Percentiles rank a stretch among this genome's conserved stretches.
Conservation (phyloP, 2,888 invertebrate genomes). For the Belgica antarctica region DNA sequence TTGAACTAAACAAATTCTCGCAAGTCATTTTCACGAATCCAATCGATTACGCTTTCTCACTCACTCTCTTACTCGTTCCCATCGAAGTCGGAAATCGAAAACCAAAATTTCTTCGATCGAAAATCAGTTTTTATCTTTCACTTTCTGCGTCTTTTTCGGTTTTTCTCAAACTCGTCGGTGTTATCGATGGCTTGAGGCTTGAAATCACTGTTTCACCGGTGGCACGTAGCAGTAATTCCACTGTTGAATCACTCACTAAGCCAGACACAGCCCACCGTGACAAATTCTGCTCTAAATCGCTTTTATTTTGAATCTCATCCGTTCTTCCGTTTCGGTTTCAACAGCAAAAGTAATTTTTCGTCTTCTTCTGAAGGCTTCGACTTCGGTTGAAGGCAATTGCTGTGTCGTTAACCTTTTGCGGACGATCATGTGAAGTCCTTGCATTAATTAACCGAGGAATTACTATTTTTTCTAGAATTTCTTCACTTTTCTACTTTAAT, state of each 20-base stretch:
- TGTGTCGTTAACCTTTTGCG: background rate
- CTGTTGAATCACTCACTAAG: background rate
- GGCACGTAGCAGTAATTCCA: background rate
- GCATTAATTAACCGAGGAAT: background rate
- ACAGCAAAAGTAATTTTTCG: conserved; percentile 19
- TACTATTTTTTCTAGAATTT: background rate
- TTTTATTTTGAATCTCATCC: conserved; percentile 14
- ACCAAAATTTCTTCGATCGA: background rate
- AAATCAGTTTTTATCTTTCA: background rate
- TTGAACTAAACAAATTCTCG: conserved; percentile 27
- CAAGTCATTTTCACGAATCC: conserved; percentile 19
- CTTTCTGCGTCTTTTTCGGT: background rate
- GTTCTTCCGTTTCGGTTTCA: conserved; percentile 29
- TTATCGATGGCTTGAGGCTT: conserved; percentile 7
- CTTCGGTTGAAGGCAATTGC: too few species aligned
- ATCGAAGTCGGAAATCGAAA: conserved; percentile 22
- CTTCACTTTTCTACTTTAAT: background rate
- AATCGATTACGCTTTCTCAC: conserved; percentile 12
- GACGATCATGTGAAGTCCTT: background rate
- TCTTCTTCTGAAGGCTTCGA: background rate
- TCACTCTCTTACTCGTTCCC: conserved; percentile 6
- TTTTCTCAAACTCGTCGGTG: background rate
- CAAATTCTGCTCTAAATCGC: background rate
- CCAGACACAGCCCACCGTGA: conserved; percentile 13
- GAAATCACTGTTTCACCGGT: conserved; percentile 4